These are phyloP conservation scores for Ispidina picta DNA, from an alignment of 2,797 vertebrate species.

Conservation along the genomic window DNA sequence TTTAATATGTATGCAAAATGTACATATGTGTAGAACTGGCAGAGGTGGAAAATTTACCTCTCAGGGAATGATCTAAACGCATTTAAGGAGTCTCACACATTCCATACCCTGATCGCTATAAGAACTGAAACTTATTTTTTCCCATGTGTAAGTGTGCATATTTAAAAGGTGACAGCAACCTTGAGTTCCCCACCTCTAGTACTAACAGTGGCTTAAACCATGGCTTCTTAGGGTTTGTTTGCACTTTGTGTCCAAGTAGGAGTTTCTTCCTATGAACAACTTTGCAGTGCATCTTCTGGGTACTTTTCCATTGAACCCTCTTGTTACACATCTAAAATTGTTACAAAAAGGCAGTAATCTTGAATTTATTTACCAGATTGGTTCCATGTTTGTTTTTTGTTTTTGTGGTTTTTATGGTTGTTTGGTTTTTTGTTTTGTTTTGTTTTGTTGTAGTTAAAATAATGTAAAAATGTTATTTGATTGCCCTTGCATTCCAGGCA, in stretches of 20 bases:
- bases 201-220: not conserved
- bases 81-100: constrained; percentile 54
- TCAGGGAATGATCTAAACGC: constrained; percentile 63
- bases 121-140: constrained; percentile 22
- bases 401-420: too few species aligned
- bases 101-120: not conserved
- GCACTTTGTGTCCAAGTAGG: constrained; percentile 21
- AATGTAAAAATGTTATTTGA: not conserved
- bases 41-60: constrained; percentile 65
- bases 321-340: not conserved
- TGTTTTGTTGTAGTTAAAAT: constrained; percentile 18
- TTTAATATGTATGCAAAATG: constrained; percentile 64
- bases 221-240: constrained; percentile 5
- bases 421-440: too few species aligned
- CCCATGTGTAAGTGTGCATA: not conserved
- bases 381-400: constrained; percentile 11
- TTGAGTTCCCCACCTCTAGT: not conserved
- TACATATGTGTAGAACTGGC: constrained; percentile 62
- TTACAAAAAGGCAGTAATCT: not conserved
- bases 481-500: constrained; percentile 45
- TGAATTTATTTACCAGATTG: not conserved
- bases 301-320: not conserved
- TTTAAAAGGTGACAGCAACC: constrained; percentile 11
- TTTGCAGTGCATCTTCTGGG: not conserved
- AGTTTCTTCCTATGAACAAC: not conserved